Base-by-base conservation (phyloP, 2,797 vertebrate species). In the Diglossa cyanea region DNA sequence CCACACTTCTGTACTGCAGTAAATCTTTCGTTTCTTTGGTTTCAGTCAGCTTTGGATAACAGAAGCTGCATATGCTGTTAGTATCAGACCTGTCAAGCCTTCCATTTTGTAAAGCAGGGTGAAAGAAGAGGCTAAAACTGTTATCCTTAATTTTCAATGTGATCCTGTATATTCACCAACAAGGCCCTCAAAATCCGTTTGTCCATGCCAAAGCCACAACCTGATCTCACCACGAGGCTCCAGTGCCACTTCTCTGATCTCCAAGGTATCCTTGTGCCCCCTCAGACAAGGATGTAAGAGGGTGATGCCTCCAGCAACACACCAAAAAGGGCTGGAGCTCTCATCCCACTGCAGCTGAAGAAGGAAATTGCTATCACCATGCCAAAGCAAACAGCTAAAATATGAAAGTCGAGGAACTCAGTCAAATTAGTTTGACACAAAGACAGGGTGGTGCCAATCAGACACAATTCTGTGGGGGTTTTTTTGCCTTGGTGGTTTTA, bases 341-440 rank as follows among this genome's bases (percentile, higher is more conserved):
- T 72, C 51, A 63, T 28, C 61, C 47, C 47, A 10, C 30, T 74
- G 67, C 48, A 77, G 54, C 3, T 83, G 47, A 57, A 65, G 68
- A 63, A 45, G 58, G 28, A 72, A 76, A 55, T 62, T 37, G 8
- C 30, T 45, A 13, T 45, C 70, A 53, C 18, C 31, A 60, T 17
- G 48, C 67, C 80, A 95, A 90, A 95, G 53, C 30, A 93, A 93
- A 50, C 51, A 95, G 67, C 26, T 82, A 81, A 88, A 94, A 73
- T 67, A 87, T 57, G 57, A 72, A 91, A 95, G 62, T 61, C 79
- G 58, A 80, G 76, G 35, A 88, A 81, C 48, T 37, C 17, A 7
- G 40, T 81, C 55, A 81, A 81, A 80, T 62, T 42, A 35, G 24
- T 53, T 75, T 60, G 74, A 76, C 70, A 75, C 47, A 86, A 61